These are phyloP conservation scores for Pachycephala philippinensis DNA, from an alignment of 2,113 vertebrate species.

Conservation along the genomic window DNA sequence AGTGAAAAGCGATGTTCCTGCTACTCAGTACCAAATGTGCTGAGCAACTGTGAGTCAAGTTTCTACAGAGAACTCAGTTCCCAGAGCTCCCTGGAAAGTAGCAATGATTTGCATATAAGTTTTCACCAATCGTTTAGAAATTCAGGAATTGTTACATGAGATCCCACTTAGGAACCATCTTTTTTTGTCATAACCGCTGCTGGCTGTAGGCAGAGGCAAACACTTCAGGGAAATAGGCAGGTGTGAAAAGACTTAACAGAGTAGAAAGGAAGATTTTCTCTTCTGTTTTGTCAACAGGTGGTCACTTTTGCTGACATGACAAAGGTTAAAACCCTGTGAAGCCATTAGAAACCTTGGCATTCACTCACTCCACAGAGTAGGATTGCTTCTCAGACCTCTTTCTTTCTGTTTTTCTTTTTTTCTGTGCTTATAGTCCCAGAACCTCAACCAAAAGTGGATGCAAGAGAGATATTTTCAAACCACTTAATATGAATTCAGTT, in stretches of 20 bases:
- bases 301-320: background rate
- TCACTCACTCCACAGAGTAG: background rate
- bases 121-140: background rate
- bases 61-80: background rate
- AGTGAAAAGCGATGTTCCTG: background rate
- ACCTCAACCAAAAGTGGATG: background rate
- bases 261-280: background rate
- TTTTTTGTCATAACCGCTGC: background rate
- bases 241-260: background rate
- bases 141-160: background rate
- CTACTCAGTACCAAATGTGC: background rate
- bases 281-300: background rate
- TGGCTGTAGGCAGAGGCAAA: background rate
- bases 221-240: background rate
- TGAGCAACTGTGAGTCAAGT: background rate
- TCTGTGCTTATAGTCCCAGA: background rate
- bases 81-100: background rate
- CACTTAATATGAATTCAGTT: background rate
- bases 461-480: background rate
- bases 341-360: background rate
- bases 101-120: background rate
- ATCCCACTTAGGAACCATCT: background rate
- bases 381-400: background rate
- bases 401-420: background rate
- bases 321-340: background rate